Evolutionary conservation across 2,797 vertebrate genomes (phyloP).

Genomic region (Labeo calbasu): DNA sequence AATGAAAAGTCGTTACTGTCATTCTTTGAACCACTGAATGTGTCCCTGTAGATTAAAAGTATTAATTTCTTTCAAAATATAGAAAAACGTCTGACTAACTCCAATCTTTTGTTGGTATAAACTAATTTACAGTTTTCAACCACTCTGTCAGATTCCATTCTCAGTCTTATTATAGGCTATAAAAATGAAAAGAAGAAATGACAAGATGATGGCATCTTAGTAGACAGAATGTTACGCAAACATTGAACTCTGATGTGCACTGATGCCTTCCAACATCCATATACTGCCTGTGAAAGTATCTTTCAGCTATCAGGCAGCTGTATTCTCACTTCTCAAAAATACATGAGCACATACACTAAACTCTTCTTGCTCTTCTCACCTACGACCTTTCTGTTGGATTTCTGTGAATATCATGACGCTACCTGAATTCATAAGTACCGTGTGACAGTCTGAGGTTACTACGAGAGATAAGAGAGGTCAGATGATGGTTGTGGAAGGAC

Average conservation of each 20-base stretch:
- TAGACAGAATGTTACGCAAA: neutral
- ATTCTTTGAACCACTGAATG: neutral
- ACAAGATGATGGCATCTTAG: neutral
- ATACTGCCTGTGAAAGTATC: neutral
- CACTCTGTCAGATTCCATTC: neutral
- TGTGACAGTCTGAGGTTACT: neutral
- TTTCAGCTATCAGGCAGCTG: neutral
- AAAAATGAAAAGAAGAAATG: neutral
- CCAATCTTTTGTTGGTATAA: neutral
- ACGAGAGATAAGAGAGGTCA: constrained; percentile 26
- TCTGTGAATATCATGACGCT: constrained; percentile 28
- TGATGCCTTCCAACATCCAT: neutral
- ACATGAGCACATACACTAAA: constrained; percentile 6
- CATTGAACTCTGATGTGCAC: neutral
- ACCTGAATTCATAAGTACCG: constrained; percentile 6
- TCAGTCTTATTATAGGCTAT: neutral
- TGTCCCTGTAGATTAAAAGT: neutral
- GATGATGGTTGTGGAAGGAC: constrained; percentile 10
- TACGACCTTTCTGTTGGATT: constrained; percentile 1
- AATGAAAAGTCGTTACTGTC: neutral
- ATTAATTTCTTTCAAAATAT: neutral
- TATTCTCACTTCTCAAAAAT: constrained; percentile 23
- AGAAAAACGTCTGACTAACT: neutral
- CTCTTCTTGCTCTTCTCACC: constrained; percentile 20
- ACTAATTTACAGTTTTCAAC: neutral